phyloP scores from a whole-genome alignment of 2,888 invertebrate genomes.

The Choristoneura rosaceana region DNA sequence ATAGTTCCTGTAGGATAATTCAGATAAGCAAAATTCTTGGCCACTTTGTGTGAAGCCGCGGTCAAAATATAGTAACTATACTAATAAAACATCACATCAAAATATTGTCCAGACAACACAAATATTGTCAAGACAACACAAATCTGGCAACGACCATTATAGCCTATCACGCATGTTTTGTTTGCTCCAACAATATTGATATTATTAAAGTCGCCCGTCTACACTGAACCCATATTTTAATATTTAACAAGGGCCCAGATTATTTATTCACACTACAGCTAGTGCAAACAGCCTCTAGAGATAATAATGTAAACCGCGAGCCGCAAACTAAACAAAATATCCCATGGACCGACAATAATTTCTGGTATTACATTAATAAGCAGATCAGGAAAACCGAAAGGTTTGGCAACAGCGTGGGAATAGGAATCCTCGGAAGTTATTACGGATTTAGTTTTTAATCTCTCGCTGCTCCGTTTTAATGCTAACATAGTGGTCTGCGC shows the following conservation, averaged over 20 bases:
- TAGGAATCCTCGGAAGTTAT: slow-evolving; percentile 18
- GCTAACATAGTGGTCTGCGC: slow-evolving; percentile 22
- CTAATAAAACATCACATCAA: not conserved
- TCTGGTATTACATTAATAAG: slow-evolving; percentile 49
- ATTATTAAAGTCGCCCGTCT: slow-evolving; percentile 49
- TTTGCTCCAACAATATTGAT: slow-evolving; percentile 32
- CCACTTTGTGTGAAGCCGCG: too few relatives aligned
- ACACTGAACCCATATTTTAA: slow-evolving; percentile 58
- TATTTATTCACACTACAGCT: slow-evolving; percentile 76
- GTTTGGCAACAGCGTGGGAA: not conserved
- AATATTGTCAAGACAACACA: slow-evolving; percentile 14
- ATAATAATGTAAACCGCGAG: slow-evolving; percentile 63
- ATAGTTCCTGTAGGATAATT: too few relatives aligned
- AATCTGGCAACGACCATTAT: slow-evolving; percentile 30
- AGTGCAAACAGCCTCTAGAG: slow-evolving; percentile 63
- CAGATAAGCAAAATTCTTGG: too few relatives aligned
- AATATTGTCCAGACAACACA: slow-evolving; percentile 2
- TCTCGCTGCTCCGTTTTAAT: slow-evolving; percentile 31
- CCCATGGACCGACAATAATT: slow-evolving; percentile 69
- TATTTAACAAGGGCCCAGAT: slow-evolving; percentile 74
- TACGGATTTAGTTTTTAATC: slow-evolving; percentile 42
- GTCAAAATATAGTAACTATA: not conserved
- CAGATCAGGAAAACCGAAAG: slow-evolving; percentile 18
- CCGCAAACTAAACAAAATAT: slow-evolving; percentile 75
- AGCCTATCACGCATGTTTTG: slow-evolving; percentile 27